Conservation (phyloP, 1,140 invertebrate genomes). For the Heliconius hermathena region DNA sequence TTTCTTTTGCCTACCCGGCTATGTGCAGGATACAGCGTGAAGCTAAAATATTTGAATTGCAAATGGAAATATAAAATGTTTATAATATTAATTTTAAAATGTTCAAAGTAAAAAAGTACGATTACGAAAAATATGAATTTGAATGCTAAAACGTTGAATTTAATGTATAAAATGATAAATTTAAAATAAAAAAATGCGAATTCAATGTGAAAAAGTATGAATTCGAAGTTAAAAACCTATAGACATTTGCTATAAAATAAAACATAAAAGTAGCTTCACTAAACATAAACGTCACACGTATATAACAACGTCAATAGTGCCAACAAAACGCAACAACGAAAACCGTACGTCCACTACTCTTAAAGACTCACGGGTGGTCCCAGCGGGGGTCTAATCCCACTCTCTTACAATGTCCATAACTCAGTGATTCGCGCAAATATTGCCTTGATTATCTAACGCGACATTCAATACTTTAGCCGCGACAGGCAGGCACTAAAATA, state of each 20-base stretch:
- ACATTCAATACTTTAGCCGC: conserved; percentile 64
- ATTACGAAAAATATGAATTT: too few relatives aligned
- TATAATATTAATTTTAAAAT: too few relatives aligned
- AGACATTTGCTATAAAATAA: background rate
- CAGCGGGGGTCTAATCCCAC: conserved; percentile 59
- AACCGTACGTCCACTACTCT: conserved; percentile 46
- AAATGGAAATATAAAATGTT: too few relatives aligned
- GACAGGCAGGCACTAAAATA: conserved; percentile 67
- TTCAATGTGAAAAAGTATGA: too few relatives aligned
- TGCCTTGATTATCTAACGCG: conserved; percentile 63
- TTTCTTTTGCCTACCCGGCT: too few relatives aligned
- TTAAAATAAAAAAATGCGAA: too few relatives aligned
- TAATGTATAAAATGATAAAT: too few relatives aligned
- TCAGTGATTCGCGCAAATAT: conserved; percentile 74
- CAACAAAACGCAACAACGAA: conserved; percentile 44
- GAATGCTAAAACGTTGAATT: too few relatives aligned
- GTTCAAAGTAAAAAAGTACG: too few relatives aligned
- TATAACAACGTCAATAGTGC: conserved; percentile 47
- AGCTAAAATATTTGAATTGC: too few relatives aligned
- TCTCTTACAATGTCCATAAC: conserved; percentile 70
- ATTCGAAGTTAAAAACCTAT: background rate
- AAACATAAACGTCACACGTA: background rate
- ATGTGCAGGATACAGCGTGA: too few relatives aligned
- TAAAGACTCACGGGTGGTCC: conserved; percentile 67
- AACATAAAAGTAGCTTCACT: background rate